phyloP scores from a whole-genome alignment of 2,113 vertebrate species.

The Apus apus region DNA sequence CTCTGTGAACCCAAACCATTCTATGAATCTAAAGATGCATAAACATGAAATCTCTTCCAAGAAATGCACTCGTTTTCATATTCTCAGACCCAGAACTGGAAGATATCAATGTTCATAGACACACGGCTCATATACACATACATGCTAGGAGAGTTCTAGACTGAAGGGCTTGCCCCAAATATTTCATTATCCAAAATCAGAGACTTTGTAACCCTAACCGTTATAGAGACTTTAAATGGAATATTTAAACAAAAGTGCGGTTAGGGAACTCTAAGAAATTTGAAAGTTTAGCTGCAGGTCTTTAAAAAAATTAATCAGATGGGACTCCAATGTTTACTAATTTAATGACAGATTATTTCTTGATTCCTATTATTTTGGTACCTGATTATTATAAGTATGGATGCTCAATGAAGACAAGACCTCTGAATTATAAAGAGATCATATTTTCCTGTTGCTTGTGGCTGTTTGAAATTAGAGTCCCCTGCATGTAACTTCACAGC shows the following conservation, averaged over 20 bases:
- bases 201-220: neutral
- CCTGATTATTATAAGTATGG: neutral
- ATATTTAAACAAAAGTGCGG: neutral
- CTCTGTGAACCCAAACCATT: no score
- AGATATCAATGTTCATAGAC: neutral
- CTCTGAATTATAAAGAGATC: neutral
- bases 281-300: neutral
- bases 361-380: neutral
- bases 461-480: neutral
- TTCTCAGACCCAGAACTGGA: neutral
- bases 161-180: neutral
- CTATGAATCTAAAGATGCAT: neutral
- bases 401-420: neutral
- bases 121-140: neutral
- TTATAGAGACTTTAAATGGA: neutral
- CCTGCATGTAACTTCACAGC: neutral
- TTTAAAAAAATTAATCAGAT: neutral
- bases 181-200: neutral
- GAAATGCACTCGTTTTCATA: neutral
- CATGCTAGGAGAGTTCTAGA: neutral
- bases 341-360: neutral
- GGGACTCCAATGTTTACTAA: neutral
- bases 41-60: neutral
- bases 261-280: neutral
- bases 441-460: neutral